Percentiles rank a stretch among this genome's conserved stretches.
These are phyloP conservation scores for Drosophila nannoptera DNA, from an alignment of 1,140 invertebrate genomes.

Conservation along the genomic window DNA sequence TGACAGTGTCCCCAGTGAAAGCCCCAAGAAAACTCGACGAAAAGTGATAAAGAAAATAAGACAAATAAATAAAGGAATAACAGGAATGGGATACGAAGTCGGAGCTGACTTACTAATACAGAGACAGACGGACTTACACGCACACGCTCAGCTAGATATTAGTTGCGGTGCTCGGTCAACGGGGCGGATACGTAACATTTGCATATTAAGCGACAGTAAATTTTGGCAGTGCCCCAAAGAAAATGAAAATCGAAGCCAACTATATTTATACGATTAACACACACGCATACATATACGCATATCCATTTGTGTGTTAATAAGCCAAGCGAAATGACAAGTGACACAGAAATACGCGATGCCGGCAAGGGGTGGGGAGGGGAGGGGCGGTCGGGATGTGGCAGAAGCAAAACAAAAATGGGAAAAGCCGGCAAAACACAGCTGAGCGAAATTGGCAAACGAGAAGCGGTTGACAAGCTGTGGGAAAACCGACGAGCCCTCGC, in stretches of 20 bases:
- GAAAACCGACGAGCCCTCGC: constrained; percentile 45
- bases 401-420: constrained; percentile 21
- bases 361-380: not conserved
- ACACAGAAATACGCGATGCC: constrained; percentile 20
- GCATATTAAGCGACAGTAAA: constrained; percentile 39
- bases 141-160: too few relatives aligned
- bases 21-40: not conserved
- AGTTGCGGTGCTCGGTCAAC: too few relatives aligned
- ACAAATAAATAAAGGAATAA: constrained; percentile 3
- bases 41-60: constrained; percentile 19
- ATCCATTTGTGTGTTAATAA: not conserved
- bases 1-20: constrained; percentile 31
- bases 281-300: constrained; percentile 36
- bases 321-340: constrained; percentile 30
- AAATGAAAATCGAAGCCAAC: constrained; percentile 29
- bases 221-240: constrained; percentile 43
- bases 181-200: constrained; percentile 20
- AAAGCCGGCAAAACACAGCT: constrained; percentile 60
- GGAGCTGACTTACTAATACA: too few relatives aligned
- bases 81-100: not conserved
- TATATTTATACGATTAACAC: constrained; percentile 45
- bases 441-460: constrained; percentile 40
- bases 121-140: not conserved
- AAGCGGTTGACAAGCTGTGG: constrained; percentile 46
- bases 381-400: constrained; percentile 2